Base-by-base conservation (phyloP, 1,140 invertebrate species). In the Reticulitermes speratus region DNA sequence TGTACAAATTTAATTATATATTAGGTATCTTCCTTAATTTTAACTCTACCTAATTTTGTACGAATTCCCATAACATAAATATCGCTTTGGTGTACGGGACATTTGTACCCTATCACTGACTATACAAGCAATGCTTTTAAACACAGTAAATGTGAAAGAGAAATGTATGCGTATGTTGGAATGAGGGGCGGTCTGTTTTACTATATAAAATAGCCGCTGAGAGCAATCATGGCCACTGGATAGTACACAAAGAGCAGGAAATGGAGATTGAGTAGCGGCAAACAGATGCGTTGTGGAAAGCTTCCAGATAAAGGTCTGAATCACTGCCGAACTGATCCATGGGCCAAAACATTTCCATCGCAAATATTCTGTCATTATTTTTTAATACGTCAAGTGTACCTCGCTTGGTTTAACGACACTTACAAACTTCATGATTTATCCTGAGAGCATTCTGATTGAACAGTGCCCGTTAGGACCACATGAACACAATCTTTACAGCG, bases 121-220 rank as follows among this genome's bases (percentile, higher is more conserved):
- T 75, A 30, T 75, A 75, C 65, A 75, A 75, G 65, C 65, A 75
- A 75, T 75, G 65, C 65, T 75, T 75, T 75, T 75, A 75, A 75
- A 75, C 65, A 75, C 25, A 25, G 65, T 30, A 75, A 75, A 75
- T 30, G 65, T 30, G 65, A 75, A 75, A 75, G 25, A 75, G 65
- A 75, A 75, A 75, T 75, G 65, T 75, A 75, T 75, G 65, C n/a
- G 65, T 75, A 25, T 6, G 65, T 75, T 75, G 65, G 65, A 75
- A 6, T 3, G 25, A 14, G 65, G n/a, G 65, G 25, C 25, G 65
- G n/a, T 75, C 25, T 30, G n/a, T 75, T 75, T 75, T 75, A 7
- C n/a, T 30, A 30, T 75, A 75, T 75, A 75, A 75, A 75, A 75
- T 30, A 75, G 25, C 65, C n/a, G 65, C 65, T 75, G 65, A 75